Percentiles rank a stretch among this genome's conserved stretches.
Conservation (phyloP, 2,113 vertebrate genomes). For the Etheostoma cragini region DNA sequence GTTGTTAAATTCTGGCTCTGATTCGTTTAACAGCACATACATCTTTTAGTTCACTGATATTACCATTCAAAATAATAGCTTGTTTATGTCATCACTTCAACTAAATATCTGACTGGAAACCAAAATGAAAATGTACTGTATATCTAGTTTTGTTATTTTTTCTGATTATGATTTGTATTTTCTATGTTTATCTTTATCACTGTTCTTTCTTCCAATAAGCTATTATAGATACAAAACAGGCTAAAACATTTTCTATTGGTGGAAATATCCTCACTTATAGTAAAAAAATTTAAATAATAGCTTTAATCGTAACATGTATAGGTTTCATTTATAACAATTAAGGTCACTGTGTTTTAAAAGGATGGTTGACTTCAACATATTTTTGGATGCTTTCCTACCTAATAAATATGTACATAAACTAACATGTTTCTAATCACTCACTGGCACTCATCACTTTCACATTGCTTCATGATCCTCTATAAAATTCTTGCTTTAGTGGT, state of each 20-base stretch:
- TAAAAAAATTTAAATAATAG: neutral
- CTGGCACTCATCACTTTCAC: neutral
- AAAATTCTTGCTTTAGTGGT: neutral
- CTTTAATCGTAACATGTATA: neutral
- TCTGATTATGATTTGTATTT: neutral
- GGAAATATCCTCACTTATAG: neutral
- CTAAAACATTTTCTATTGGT: neutral
- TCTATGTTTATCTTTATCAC: neutral
- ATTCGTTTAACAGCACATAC: neutral
- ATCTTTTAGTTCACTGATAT: neutral
- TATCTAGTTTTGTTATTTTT: neutral
- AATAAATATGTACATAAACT: too few relatives aligned
- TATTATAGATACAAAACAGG: neutral
- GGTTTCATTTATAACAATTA: neutral
- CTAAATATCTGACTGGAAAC: neutral
- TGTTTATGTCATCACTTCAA: neutral
- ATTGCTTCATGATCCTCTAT: neutral
- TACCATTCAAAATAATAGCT: neutral
- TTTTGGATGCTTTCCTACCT: neutral
- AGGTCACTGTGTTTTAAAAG: neutral
- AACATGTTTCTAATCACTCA: neutral
- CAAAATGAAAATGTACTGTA: neutral
- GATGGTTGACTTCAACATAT: neutral
- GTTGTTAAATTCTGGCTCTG: constrained; percentile 17
- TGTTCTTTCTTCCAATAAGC: neutral